A percentile compares a stretch with the other conserved stretches of the same genome.
These are phyloP conservation scores for Clunio marinus DNA, from an alignment of 2,888 invertebrate species.

Conservation along the genomic window DNA sequence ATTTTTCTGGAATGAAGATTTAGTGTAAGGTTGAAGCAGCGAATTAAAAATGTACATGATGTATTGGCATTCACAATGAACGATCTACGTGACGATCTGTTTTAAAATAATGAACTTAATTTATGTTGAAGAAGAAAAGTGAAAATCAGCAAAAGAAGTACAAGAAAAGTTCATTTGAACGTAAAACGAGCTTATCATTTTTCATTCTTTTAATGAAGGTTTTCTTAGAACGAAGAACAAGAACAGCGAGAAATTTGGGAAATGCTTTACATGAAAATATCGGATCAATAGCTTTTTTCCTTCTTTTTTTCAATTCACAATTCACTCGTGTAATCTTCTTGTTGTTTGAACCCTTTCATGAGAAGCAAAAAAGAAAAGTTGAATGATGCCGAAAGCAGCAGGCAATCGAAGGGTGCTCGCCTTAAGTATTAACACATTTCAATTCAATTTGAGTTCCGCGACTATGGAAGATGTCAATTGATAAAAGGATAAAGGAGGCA, in stretches of 20 bases:
- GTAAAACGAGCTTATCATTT: slow-evolving; percentile 12
- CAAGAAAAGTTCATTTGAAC: background rate
- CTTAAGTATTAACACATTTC: no score
- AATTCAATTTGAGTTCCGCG: no score
- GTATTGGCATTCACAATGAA: no score
- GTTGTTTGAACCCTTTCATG: background rate
- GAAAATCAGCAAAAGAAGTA: background rate
- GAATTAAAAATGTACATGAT: no score
- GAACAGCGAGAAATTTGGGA: slow-evolving; percentile 1
- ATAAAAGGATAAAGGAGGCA: slow-evolving; percentile 7
- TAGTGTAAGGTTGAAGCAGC: no score
- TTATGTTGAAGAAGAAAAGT: background rate
- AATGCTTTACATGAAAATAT: slow-evolving; percentile 8
- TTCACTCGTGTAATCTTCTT: no score
- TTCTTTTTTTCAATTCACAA: no score
- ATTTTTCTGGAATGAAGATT: no score
- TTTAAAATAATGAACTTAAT: slow-evolving; percentile 15
- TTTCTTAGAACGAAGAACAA: background rate
- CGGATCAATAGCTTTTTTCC: slow-evolving; percentile 14
- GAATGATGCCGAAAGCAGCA: no score
- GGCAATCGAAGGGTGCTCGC: no score
- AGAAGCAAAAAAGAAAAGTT: background rate
- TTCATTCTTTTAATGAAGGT: slow-evolving; percentile 16
- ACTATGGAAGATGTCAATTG: slow-evolving; percentile 24
- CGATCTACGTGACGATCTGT: no score